Base-by-base conservation (phyloP, 2,113 vertebrate species). In the Edolisoma coerulescens region DNA sequence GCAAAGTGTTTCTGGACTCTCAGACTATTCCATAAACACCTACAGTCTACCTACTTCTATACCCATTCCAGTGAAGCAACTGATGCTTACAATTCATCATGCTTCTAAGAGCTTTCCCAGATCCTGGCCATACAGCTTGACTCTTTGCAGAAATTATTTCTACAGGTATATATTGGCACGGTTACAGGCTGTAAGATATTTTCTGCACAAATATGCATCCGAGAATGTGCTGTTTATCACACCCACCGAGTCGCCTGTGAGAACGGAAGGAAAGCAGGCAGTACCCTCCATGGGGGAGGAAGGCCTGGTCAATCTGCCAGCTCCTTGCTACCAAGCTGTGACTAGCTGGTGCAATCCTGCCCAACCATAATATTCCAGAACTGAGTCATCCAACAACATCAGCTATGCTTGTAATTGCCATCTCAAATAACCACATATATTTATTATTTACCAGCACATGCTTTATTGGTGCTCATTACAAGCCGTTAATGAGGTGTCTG, bases 401-500 rank as follows among this genome's bases (percentile, higher is more conserved):
- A 80, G 60, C 61, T 84, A 90, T 45, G 27, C 61, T 90, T 94
- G 59, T 94, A 93, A 96, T 63, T 95, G 80, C 71, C 18, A 2
- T 96, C 91, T 93, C 45, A 45, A 87, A 94, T 91, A 95, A 87
- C 76, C 35, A 80, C 77, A 91, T 86, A 59, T 94, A 95, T 96
- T 94, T 95, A 95, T 96, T 96, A 96, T 96, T 97, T 96, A 96
- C 84, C 73, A 95, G 50, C 64, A 69, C 30, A 79, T 63, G 65
- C 63, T 95, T 97, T 95, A 92, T 89, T 95, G 77, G 92, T 35
- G 8, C 57, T 97, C 86, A 91, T 87, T 97, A 96, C 91, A 96
- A 95, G 86, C 87, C 92, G 78, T 92, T 95, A 96, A 97, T 92
- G 92, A 96, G 71, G 67, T 84, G 67, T 83, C 89, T 82, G 44